These are phyloP conservation scores for Danio albolineatus DNA, from an alignment of 2,797 vertebrate species.

Conservation along the genomic window DNA sequence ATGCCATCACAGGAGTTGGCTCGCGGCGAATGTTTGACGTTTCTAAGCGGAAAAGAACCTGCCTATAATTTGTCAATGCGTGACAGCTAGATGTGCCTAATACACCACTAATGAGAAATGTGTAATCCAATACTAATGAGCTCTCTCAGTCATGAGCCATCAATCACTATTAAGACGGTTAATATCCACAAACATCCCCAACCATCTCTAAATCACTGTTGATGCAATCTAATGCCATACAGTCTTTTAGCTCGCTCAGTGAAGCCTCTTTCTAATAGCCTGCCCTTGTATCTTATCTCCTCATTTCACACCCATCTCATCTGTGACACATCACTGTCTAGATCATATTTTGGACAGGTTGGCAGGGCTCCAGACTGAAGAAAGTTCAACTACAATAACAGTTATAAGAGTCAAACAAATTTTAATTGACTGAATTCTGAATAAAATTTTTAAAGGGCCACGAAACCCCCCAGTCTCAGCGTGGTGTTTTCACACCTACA, in stretches of 20 bases:
- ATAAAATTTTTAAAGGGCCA: no score
- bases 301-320: neutral
- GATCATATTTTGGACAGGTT: neutral
- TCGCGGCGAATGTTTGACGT: neutral
- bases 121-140: constrained; percentile 60
- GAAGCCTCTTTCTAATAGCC: neutral
- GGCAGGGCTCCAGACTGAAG: neutral
- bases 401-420: neutral
- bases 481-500: no score
- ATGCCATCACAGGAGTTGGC: constrained; percentile 1
- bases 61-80: constrained; percentile 46
- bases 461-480: no score
- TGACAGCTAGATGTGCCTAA: constrained; percentile 54
- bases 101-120: constrained; percentile 56
- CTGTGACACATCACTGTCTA: constrained; percentile 1
- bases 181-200: constrained; percentile 27
- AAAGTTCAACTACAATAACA: neutral
- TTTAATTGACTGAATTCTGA: no score
- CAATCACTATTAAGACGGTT: constrained; percentile 44
- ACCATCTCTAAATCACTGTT: constrained; percentile 20
- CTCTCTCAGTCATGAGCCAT: constrained; percentile 58
- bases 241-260: neutral
- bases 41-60: constrained; percentile 58
- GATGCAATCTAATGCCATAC: constrained; percentile 16
- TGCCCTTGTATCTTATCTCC: neutral